Base-by-base conservation (phyloP, 2,113 vertebrate species). In the Xiphorhynchus elegans region DNA sequence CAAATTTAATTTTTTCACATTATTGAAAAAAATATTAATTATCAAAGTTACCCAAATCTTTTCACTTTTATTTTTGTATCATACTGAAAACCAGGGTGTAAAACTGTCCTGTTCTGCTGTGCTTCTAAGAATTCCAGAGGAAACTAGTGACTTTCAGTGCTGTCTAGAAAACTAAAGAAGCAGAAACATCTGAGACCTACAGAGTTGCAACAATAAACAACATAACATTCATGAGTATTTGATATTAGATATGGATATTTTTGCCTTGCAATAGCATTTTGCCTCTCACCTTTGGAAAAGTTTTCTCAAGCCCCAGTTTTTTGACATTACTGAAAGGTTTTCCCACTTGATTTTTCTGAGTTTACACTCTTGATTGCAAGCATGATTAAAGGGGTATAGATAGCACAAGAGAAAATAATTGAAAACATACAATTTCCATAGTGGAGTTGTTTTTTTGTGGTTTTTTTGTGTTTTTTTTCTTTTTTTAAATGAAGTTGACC, bases 381-480 rank as follows among this genome's bases (percentile, higher is more conserved):
- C 17, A 17, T 44, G 63, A 52, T 29, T 67, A 52, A 68, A 88
- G 6, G 1, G 0, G 1, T 35, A 40, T 46, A 67, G 11, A 60
- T 28, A 55, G 66, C 2, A 58, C 56, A 28, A 66, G 19, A 42
- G 11, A 64, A 79, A 62, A 60, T 64, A 56, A 60, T 35, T 17
- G 11, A 35, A 74, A 64, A 29, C 2, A 44, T 20, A n/a, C 1
- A 2, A 24, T 49, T 84, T 85, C 33, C 24, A 16, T 11, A 49
- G 3, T 28, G 8, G 2, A 10, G 2, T 3, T 1, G 37, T 37
- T 37, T 37, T 37, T 37, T 37, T 37, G 37, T 37, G 37, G 7
- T 37, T 37, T 37, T 37, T 40, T 40, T 40, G 9, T 40, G 11
- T 40, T 40, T 11, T 40, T 40, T 11, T 5, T 31, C 72, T 73